Evolutionary conservation across 2,113 vertebrate genomes (phyloP).

Genomic region (Phylloscopus trochiloides): DNA sequence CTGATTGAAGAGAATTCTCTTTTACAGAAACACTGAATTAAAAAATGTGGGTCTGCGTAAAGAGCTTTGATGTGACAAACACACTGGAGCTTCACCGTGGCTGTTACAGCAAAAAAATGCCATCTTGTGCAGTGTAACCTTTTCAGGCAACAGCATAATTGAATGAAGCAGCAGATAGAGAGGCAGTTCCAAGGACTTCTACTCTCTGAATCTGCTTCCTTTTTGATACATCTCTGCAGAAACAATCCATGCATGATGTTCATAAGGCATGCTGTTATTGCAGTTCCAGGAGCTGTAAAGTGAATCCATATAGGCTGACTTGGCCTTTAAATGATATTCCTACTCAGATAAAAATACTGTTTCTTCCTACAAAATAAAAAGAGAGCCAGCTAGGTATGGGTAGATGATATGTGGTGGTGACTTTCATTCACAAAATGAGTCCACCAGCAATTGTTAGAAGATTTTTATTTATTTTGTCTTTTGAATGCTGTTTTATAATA

Average conservation of each 20-base stretch:
- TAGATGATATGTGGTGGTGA: neutral
- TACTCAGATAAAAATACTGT: neutral
- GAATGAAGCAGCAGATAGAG: neutral
- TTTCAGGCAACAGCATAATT: constrained; percentile 11
- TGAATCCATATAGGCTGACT: neutral
- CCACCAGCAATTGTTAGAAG: neutral
- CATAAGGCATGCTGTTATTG: constrained; percentile 13
- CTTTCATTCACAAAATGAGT: neutral
- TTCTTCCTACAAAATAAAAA: neutral
- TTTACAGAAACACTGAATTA: neutral
- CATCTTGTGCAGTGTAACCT: constrained; percentile 14
- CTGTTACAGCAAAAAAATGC: neutral
- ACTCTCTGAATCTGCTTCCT: neutral
- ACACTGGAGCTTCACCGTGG: neutral
- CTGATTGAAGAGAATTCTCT: constrained; percentile 9
- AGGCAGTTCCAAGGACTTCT: constrained; percentile 4
- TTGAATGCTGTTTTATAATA: constrained; percentile 4
- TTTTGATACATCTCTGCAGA: constrained; percentile 6
- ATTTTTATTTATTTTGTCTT: constrained; percentile 26
- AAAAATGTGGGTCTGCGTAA: neutral
- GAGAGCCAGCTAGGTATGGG: neutral
- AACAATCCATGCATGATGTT: constrained; percentile 29
- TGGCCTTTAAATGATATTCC: constrained; percentile 14
- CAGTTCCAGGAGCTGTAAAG: neutral
- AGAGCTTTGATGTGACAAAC: constrained; percentile 1